Percentiles rank a stretch among this genome's conserved stretches.
Evolutionary conservation across 2,888 invertebrate species (phyloP).

Genomic region (Drosophila pseudotalamancana): DNA sequence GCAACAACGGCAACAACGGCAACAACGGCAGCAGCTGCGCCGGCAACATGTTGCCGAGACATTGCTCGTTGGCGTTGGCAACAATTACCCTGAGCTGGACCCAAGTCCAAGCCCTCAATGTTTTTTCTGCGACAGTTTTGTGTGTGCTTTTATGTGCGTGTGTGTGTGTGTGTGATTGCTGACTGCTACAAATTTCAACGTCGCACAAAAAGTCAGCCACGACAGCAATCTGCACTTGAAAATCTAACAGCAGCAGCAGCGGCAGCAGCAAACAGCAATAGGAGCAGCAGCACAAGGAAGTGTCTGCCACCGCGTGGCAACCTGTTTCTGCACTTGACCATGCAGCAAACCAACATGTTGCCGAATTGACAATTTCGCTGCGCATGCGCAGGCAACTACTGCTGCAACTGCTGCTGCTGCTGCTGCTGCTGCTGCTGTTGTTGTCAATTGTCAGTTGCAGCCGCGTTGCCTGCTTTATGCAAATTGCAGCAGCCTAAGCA

Average conservation of each 20-base stretch:
- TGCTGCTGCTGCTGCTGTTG: slow-evolving; percentile 42
- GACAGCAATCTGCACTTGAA: slow-evolving; percentile 69
- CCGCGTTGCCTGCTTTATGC: slow-evolving; percentile 69
- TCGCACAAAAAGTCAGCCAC: slow-evolving; percentile 57
- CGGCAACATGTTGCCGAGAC: slow-evolving; percentile 55
- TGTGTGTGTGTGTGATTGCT: slow-evolving; percentile 56
- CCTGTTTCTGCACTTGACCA: slow-evolving; percentile 81
- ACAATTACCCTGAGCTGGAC: slow-evolving; percentile 61
- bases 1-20: slow-evolving; percentile 13
- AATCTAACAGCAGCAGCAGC: slow-evolving; percentile 62
- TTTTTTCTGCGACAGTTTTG: slow-evolving; percentile 50
- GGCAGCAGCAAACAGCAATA: slow-evolving; percentile 48
- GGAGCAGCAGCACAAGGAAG: slow-evolving; percentile 71
- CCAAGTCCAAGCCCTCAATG: slow-evolving; percentile 19
- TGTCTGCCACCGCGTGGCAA: slow-evolving; percentile 63
- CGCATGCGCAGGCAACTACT: slow-evolving; percentile 55
- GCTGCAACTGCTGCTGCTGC: slow-evolving; percentile 32
- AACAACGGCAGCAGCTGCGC: slow-evolving; percentile 18
- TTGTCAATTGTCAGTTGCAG: slow-evolving; percentile 74
- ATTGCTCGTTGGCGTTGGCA: slow-evolving; percentile 65
- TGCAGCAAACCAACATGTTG: slow-evolving; percentile 78
- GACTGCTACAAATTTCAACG: slow-evolving; percentile 80
- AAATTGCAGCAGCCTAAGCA: slow-evolving; percentile 64
- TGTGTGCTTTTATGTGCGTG: slow-evolving; percentile 15
- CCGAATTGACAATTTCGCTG: slow-evolving; percentile 77